Evolutionary conservation across 2,113 vertebrate genomes (phyloP).

Genomic region (Urocitellus parryii): DNA sequence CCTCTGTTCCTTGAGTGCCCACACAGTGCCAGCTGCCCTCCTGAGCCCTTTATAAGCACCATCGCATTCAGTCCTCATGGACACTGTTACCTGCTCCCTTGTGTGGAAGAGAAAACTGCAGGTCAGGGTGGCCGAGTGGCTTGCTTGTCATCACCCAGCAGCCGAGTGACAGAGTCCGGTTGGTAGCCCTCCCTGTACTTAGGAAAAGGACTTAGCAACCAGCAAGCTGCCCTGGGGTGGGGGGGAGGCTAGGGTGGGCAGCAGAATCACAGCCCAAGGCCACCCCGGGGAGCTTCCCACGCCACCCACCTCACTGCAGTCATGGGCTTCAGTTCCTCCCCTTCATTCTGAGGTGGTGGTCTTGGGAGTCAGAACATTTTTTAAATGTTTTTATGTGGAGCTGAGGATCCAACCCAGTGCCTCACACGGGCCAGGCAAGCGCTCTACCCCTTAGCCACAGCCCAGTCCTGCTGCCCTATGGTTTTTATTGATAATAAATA

Average conservation of each 20-base stretch:
- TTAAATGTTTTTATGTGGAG: neutral
- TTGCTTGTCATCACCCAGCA: neutral
- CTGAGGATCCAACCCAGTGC: too few species aligned
- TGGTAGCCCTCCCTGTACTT: neutral
- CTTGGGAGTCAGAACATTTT: neutral
- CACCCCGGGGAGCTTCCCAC: neutral
- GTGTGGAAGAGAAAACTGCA: constrained; percentile 10
- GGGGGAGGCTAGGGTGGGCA: too few species aligned
- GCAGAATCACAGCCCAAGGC: neutral
- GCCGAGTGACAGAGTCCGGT: neutral
- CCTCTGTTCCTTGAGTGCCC: neutral
- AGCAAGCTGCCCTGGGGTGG: neutral
- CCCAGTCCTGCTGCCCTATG: too few species aligned
- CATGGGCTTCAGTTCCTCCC: neutral
- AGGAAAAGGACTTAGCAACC: neutral
- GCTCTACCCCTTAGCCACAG: too few species aligned
- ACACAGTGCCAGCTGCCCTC: accelerated
- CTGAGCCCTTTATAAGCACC: accelerated
- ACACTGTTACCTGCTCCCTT: neutral
- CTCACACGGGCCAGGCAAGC: too few species aligned
- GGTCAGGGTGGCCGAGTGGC: neutral
- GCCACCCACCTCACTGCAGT: neutral
- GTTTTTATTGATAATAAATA: neutral
- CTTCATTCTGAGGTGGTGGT: neutral
- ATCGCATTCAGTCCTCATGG: neutral